These are phyloP conservation scores for fruit fly (Drosophila melanogaster) DNA, from an alignment of 1,140 invertebrate genomes.

Conservation along the genomic window DNA sequence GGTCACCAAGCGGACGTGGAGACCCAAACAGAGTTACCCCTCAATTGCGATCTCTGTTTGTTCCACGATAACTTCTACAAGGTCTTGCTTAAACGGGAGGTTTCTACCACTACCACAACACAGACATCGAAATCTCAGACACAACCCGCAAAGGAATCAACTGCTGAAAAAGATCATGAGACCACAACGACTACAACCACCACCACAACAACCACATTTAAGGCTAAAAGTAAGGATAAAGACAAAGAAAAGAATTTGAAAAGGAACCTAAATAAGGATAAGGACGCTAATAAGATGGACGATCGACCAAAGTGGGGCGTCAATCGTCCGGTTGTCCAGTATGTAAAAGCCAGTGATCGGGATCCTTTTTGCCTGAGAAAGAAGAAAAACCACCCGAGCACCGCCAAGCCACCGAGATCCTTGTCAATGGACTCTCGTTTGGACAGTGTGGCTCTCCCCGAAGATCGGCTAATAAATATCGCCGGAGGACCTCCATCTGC, in stretches of 20 bases:
- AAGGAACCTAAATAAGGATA: slow-evolving; percentile 57
- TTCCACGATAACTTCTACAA: slow-evolving; percentile 84
- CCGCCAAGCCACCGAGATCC: slow-evolving; percentile 59
- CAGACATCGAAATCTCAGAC: slow-evolving; percentile 76
- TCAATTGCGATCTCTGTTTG: slow-evolving; percentile 77
- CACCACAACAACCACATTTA: slow-evolving; percentile 81
- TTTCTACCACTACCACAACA: slow-evolving; percentile 81
- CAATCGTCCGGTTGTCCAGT: slow-evolving; percentile 88
- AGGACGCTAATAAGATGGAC: slow-evolving; percentile 80
- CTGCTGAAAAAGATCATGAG: slow-evolving; percentile 72
- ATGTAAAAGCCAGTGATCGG: slow-evolving; percentile 89
- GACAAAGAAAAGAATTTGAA: slow-evolving; percentile 72
- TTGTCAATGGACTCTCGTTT: slow-evolving; percentile 77
- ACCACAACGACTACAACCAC: slow-evolving; percentile 83
- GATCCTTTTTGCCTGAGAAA: slow-evolving; percentile 87
- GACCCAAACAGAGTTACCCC: slow-evolving; percentile 77
- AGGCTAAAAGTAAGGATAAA: slow-evolving; percentile 78
- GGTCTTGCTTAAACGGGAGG: slow-evolving; percentile 76
- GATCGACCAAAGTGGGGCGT: slow-evolving; percentile 88
- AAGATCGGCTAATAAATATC: slow-evolving; percentile 37
- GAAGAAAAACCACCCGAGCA: slow-evolving; percentile 69
- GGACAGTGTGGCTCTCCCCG: slow-evolving; percentile 54
- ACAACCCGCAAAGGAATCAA: slow-evolving; percentile 60
- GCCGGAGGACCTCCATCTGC: slow-evolving; percentile 21
- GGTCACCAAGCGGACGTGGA: slow-evolving; percentile 64